Base-by-base conservation (phyloP, 2,113 vertebrate genomes). In the Puffinus mauretanicus region DNA sequence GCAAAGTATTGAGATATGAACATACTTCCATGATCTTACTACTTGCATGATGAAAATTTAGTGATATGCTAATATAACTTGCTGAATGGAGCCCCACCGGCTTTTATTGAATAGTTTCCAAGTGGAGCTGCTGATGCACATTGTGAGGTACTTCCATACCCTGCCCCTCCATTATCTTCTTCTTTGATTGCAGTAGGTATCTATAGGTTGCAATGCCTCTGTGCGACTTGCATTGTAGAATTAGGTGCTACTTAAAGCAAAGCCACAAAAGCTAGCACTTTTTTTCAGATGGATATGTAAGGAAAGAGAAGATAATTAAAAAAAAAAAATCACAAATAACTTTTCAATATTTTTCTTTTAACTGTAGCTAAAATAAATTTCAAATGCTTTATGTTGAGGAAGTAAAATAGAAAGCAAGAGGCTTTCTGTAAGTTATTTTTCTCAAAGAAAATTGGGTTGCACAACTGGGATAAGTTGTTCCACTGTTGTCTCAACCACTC, bases 331-430 rank as follows among this genome's bases (percentile, higher is more conserved):
- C 76, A 83, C 11, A 11, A 86, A 44, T 71, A 82, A n/a, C 15
- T 95, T 92, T 21, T 75, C 47, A 62, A 12, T 96, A 38, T 94
- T 95, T 97, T 95, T 73, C 25, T 70, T 94, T 89, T 93, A 95
- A 93, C 58, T 90, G 14, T 51, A 84, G n/a, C 60, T 96, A 72
- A 94, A 95, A 94, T 95, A 80, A 83, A 90, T 94, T 89, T 94
- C 57, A 54, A 55, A 79, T 84, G 66, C 66, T 96, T 79, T 72
- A 4, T 72, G 85, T 15, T 87, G 80, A 64, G 36, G 27, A 36
- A 73, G 10, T 30, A 27, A 81, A 54, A 17, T 27, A 0, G 1
- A 73, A 80, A 83, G 38, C 6, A 29, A 47, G 66, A 82, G 49
- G 34, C 40, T 88, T 62, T 21, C 19, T 77, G 3, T 65, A 76